These are phyloP conservation scores for Columbina picui DNA, from an alignment of 2,113 vertebrate species.

Conservation along the genomic window DNA sequence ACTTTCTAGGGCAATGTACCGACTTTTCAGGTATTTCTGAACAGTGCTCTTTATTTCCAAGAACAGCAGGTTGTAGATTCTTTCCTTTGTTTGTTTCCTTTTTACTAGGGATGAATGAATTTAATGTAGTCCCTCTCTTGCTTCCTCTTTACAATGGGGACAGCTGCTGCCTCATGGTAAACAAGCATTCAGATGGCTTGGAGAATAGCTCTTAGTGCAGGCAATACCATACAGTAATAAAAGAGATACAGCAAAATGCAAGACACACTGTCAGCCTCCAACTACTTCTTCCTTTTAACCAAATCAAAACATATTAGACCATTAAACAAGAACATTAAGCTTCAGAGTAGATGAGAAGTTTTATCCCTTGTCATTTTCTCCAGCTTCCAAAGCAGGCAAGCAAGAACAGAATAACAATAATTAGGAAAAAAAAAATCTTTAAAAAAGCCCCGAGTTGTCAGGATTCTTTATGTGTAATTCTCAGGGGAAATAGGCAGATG, in stretches of 20 bases:
- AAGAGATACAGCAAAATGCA: neutral
- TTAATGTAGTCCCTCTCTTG: neutral
- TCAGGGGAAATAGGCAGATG: neutral
- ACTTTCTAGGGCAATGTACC: neutral
- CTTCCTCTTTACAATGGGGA: neutral
- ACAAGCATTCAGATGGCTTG: neutral
- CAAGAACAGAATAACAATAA: neutral
- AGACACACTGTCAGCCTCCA: neutral
- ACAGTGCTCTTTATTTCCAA: neutral
- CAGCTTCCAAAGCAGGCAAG: neutral
- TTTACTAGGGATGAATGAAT: neutral
- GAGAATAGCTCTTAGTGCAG: neutral
- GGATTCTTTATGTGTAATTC: neutral
- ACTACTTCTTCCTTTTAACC: neutral
- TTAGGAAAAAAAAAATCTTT: no score
- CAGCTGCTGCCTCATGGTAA: conserved; percentile 20
- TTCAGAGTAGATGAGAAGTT: neutral
- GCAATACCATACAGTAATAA: neutral
- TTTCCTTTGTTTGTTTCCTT: neutral
- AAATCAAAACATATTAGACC: neutral
- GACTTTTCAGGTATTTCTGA: conserved; percentile 2
- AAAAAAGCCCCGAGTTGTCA: neutral
- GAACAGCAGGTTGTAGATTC: neutral
- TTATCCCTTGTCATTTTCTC: neutral
- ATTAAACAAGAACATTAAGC: neutral